Conservation (phyloP, 2,888 invertebrate species). For the Lepidonotus clava region DNA sequence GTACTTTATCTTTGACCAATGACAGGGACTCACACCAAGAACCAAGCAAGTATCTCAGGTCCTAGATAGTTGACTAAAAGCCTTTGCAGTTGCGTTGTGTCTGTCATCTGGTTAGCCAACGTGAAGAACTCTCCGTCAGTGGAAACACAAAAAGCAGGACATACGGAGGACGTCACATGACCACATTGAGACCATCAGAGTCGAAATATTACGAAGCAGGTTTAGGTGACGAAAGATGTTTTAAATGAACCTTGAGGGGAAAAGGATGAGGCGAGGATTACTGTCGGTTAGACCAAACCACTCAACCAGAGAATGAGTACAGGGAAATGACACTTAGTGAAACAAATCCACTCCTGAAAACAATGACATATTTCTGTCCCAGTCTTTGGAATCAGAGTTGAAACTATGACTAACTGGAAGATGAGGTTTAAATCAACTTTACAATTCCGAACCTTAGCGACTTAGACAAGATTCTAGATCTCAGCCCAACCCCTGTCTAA, state of each 20-base stretch:
- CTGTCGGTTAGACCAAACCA: not conserved
- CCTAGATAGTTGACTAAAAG: no score
- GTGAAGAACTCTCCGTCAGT: not conserved
- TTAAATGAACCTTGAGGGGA: no score
- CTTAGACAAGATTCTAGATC: no score
- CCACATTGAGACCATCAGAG: not conserved
- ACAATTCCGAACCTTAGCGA: no score
- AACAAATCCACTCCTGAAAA: not conserved
- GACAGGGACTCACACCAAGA: not conserved
- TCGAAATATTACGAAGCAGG: not conserved
- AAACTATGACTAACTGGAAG: no score
- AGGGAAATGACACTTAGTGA: no score
- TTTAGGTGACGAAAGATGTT: no score
- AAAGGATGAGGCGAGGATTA: not conserved
- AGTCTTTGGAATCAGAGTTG: no score
- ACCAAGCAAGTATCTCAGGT: not conserved
- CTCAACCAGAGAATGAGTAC: not conserved
- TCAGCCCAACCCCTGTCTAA: no score
- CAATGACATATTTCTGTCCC: no score
- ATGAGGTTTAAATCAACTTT: no score
- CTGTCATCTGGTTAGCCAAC: conserved; percentile 35
- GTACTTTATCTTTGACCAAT: not conserved
- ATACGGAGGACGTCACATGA: not conserved
- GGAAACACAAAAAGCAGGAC: conserved; percentile 28
- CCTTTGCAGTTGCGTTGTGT: no score